Conservation (phyloP, 2,797 vertebrate species). For the Coregonus suidteri region DNA sequence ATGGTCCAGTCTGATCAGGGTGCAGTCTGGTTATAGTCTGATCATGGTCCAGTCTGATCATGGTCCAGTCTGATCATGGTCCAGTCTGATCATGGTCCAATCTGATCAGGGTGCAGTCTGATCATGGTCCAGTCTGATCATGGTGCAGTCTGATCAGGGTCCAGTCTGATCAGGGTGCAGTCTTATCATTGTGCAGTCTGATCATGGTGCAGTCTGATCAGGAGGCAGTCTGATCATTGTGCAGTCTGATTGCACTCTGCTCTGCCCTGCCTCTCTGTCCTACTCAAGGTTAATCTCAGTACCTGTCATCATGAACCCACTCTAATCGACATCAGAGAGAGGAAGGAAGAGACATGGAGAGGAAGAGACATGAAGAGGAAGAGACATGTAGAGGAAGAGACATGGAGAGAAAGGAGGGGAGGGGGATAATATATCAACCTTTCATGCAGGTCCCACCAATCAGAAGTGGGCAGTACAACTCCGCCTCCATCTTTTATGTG, state of each 20-base stretch:
- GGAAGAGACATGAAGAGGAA: background rate
- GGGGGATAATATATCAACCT: background rate
- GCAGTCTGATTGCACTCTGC: background rate
- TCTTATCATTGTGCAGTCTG: no score
- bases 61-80: no score
- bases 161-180: no score
- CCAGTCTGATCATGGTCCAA: no score
- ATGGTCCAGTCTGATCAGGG: no score
- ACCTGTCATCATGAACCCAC: slow-evolving; percentile 46
- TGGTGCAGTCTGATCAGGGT: no score
- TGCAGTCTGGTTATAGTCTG: no score
- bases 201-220: no score
- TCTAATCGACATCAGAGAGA: slow-evolving; percentile 30
- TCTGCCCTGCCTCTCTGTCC: background rate
- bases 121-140: no score
- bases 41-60: no score
- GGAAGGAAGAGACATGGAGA: background rate
- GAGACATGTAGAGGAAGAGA: background rate
- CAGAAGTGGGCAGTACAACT: slow-evolving; percentile 7
- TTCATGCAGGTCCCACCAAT: background rate
- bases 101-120: no score
- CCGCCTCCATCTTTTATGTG: slow-evolving; percentile 46
- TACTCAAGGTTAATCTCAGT: slow-evolving; percentile 65
- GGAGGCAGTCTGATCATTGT: background rate
- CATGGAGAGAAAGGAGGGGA: background rate